Evolutionary conservation across 2,888 invertebrate genomes (phyloP).

Genomic region (Cephus nigrinus): DNA sequence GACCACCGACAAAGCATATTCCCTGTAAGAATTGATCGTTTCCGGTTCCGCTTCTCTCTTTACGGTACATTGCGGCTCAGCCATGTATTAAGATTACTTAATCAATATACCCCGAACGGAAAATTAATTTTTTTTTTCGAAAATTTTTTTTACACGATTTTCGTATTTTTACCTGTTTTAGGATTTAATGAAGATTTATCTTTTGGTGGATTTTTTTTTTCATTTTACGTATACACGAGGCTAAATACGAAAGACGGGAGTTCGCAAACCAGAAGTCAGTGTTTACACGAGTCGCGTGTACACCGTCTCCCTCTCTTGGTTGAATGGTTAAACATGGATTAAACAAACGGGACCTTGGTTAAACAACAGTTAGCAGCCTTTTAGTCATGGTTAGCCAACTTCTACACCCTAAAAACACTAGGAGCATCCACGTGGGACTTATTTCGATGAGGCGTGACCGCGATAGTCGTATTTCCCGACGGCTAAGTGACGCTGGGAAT

Average conservation of each 20-base stretch:
- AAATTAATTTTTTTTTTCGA: slow-evolving; percentile 56
- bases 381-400: slow-evolving; percentile 39
- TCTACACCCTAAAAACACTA: background rate
- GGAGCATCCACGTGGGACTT: background rate
- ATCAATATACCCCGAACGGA: slow-evolving; percentile 62
- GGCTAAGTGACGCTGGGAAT: background rate
- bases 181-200: background rate
- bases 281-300: slow-evolving; percentile 41
- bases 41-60: slow-evolving; percentile 64
- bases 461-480: background rate
- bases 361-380: slow-evolving; percentile 40
- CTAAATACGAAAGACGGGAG: background rate
- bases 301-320: slow-evolving; percentile 18
- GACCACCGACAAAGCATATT: slow-evolving; percentile 65
- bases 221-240: background rate
- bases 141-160: background rate
- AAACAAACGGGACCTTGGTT: slow-evolving; percentile 32
- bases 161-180: background rate
- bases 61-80: slow-evolving; percentile 67
- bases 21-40: slow-evolving; percentile 66
- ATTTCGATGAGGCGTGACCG: background rate
- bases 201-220: slow-evolving; percentile 8
- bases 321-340: slow-evolving; percentile 43
- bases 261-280: slow-evolving; percentile 11
- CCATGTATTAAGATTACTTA: slow-evolving; percentile 68